phyloP scores from a whole-genome alignment of 1,140 invertebrate genomes.

The Heliconius hewitsoni region DNA sequence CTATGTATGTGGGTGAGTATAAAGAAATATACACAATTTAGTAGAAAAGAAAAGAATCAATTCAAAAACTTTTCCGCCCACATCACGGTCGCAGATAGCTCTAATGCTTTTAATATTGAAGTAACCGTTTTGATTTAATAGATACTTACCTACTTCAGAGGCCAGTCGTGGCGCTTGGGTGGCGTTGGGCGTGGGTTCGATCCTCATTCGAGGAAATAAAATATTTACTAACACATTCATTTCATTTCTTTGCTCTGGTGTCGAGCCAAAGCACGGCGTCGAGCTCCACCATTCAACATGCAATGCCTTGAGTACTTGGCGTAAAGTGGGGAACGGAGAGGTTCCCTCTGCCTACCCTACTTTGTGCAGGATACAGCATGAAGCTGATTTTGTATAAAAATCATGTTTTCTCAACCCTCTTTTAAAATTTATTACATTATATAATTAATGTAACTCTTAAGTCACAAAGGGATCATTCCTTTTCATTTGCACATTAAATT shows the following conservation, averaged over 20 bases:
- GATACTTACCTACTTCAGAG: not conserved
- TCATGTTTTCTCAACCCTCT: not conserved
- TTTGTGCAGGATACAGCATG: too few relatives aligned
- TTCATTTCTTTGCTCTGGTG: too few relatives aligned
- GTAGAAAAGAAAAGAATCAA: not conserved
- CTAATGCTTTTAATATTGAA: not conserved
- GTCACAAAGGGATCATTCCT: not conserved
- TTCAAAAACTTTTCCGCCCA: not conserved
- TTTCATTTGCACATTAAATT: slow-evolving; percentile 8
- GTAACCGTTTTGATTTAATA: not conserved
- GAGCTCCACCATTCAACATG: too few relatives aligned
- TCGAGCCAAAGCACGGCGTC: too few relatives aligned
- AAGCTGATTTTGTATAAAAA: not conserved
- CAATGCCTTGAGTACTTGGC: too few relatives aligned
- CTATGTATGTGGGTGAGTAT: too few relatives aligned
- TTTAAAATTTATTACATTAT: not conserved
- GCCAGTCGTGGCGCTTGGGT: too few relatives aligned
- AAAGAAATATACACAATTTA: not conserved
- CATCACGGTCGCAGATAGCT: not conserved
- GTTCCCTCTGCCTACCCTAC: too few relatives aligned
- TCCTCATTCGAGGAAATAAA: too few relatives aligned
- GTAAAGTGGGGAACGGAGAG: too few relatives aligned
- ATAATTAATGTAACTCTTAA: not conserved
- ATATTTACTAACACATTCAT: too few relatives aligned
- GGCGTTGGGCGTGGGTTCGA: too few relatives aligned